phyloP scores from a whole-genome alignment of 2,888 invertebrate genomes.

The Diploptera punctata region DNA sequence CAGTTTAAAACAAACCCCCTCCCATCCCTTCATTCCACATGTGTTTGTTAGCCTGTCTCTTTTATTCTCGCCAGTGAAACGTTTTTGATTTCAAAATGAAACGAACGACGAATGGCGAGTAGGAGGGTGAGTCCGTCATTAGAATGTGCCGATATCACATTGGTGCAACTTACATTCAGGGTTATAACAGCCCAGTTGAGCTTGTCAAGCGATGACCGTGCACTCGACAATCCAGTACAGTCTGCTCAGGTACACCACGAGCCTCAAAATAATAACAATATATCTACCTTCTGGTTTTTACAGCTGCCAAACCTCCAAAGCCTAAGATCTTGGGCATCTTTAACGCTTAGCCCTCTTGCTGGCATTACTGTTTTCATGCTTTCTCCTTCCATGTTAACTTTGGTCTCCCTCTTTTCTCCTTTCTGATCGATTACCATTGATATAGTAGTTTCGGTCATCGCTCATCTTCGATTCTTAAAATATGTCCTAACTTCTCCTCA shows the following conservation, averaged over 20 bases:
- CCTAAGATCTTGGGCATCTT: no score
- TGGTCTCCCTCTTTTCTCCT: no score
- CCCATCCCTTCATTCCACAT: conserved; percentile 18
- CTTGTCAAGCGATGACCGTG: conserved; percentile 27
- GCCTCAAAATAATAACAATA: no score
- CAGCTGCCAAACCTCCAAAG: no score
- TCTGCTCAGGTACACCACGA: conserved; percentile 7
- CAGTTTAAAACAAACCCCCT: conserved; percentile 25
- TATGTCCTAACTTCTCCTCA: no score
- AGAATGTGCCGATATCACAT: conserved; percentile 35
- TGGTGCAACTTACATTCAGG: conserved; percentile 33
- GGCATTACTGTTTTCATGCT: no score
- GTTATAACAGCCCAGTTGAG: conserved; percentile 30
- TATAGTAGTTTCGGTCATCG: no score
- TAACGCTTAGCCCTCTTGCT: no score
- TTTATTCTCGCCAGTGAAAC: conserved; percentile 37
- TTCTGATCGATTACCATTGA: no score
- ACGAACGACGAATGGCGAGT: conserved; percentile 28
- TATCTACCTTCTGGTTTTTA: no score
- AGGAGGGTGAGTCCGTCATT: conserved; percentile 26
- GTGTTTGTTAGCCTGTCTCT: conserved; percentile 35
- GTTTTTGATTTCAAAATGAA: conserved; percentile 37
- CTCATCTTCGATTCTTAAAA: no score
- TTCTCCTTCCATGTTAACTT: no score
- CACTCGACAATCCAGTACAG: conserved; percentile 21